Base-by-base conservation (phyloP, 2,888 invertebrate species). In the Eupsilia transversa region DNA sequence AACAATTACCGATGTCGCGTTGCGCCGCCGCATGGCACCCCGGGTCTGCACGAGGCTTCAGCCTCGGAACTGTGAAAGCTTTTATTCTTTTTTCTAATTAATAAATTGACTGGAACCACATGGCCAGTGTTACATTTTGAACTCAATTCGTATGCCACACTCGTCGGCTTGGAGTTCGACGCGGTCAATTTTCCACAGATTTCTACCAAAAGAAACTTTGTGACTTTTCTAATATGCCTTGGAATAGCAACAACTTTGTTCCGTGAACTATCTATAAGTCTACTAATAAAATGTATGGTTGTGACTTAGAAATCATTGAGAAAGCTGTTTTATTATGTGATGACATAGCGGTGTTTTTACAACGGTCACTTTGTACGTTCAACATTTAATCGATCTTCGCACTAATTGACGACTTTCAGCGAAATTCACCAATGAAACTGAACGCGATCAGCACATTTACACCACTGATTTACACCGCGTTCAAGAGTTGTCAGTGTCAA, bases 141-240 rank as follows among this genome's bases (percentile, higher is more conserved):
- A 77, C 80, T 70, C 73, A 59, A 85, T 89, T 88, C 77, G 86
- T 86, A 86, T 89, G 82, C 87, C 61, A 72, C 76, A 64, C 84
- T 66, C 70, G 82, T 63, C 43, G 46, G 46, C 59, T 27, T 52
- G 43, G 81, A 88, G 83, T 85, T 88, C 49, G 72, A 60, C 69
- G 52, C 57, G 64, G 83, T 83, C 88, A 89, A 89, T 89, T 89
- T 89, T 77, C 82, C 78, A 64, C 86, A 87, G 86, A 87, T 88
- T 87, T 84, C 80, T 52, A 63, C 73, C 64, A 68, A 75, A 77
- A 74, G 63, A 77, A 89, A 88, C 77, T 89, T 86, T 30, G 68
- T 41, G 82, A 88, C 82, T 89, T 88, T 86, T 86, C 85, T 83
- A 86, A 88, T 85, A 85, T 80, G 81, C 87, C 72, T 17, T 49